Evolutionary conservation across 2,797 vertebrate species (phyloP).

Genomic region (Parambassis ranga): DNA sequence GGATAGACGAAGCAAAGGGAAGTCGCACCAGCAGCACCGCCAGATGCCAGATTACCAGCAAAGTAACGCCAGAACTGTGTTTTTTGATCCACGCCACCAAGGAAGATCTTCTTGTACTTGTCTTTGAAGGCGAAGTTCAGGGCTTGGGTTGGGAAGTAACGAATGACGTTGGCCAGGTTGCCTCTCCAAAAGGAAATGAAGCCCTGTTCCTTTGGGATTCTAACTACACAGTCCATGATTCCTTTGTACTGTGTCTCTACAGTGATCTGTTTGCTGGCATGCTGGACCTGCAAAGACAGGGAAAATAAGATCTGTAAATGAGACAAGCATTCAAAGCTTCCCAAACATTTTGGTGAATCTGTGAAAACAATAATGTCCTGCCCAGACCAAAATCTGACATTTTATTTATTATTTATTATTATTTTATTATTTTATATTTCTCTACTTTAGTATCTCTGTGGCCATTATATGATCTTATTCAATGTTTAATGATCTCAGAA

Average conservation of each 20-base stretch:
- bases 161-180: conserved; percentile 98
- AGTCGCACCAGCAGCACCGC: conserved; percentile 95
- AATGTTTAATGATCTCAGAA: not conserved
- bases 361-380: not conserved
- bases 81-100: conserved; percentile 96
- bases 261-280: conserved; percentile 98
- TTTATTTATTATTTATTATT: no score
- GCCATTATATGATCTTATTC: not conserved
- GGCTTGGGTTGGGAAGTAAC: conserved; percentile 99
- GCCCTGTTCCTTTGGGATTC: conserved; percentile 98
- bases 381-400: no score
- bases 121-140: conserved; percentile 99
- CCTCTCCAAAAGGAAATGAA: conserved; percentile 97
- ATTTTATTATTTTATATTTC: no score
- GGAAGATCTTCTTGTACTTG: conserved; percentile 99
- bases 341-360: not conserved
- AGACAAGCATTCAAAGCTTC: not conserved
- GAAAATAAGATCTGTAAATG: not conserved
- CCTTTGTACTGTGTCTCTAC: conserved; percentile 95
- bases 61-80: conserved; percentile 99
- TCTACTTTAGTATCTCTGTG: not conserved
- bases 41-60: conserved; percentile 94
- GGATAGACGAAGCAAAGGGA: conserved; percentile 99
- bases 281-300: conserved; percentile 87
- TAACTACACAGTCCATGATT: conserved; percentile 93